A percentile compares a stretch with the other conserved stretches of the same genome.
Conservation (phyloP, 2,113 vertebrate genomes). For the Dendrocopos noguchii region DNA sequence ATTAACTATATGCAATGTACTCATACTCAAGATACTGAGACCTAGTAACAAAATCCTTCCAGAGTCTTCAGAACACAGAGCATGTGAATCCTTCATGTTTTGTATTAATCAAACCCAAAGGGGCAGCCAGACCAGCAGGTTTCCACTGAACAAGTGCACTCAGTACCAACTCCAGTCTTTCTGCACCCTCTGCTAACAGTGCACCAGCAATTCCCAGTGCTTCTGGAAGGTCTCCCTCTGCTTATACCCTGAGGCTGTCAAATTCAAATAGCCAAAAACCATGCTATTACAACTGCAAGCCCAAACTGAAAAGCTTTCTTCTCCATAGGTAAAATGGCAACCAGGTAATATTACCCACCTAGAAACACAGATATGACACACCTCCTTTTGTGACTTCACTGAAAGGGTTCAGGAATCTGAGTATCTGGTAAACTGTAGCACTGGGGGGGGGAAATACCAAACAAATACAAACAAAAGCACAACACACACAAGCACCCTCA, state of each 20-base stretch:
- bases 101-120: neutral
- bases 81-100: neutral
- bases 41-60: neutral
- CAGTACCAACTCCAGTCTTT: neutral
- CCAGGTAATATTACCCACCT: neutral
- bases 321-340: neutral
- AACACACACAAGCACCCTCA: neutral
- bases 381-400: neutral
- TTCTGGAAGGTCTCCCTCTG: neutral
- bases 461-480: neutral
- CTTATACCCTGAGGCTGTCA: neutral
- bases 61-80: neutral
- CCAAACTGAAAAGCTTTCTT: neutral
- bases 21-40: neutral
- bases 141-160: neutral
- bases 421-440: neutral
- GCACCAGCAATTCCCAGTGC: neutral
- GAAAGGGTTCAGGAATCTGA: neutral
- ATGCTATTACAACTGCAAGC: neutral
- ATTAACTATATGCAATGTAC: neutral
- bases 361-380: neutral
- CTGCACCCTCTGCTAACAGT: neutral
- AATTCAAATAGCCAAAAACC: neutral
- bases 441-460: rapidly evolving
- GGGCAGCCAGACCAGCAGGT: neutral